Base-by-base conservation (phyloP, 2,113 vertebrate genomes). In the Grallaria varia region DNA sequence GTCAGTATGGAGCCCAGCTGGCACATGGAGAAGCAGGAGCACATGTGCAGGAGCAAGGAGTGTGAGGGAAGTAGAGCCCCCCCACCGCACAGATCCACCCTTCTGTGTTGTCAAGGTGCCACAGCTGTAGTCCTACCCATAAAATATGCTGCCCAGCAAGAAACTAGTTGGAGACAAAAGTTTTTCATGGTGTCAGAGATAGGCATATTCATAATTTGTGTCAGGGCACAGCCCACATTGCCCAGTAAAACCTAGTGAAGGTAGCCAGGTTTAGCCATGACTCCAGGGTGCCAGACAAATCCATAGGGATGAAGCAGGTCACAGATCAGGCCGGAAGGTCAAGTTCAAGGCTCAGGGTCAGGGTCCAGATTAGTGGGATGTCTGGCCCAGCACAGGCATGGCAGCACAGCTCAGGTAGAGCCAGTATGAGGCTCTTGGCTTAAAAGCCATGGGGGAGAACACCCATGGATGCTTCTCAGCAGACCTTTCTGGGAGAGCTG, bases 231-330 rank as follows among this genome's bases (percentile, higher is more conserved):
- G 27, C 8, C 10, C 6, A 3, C 12, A 17, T 11, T 45, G 37
- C 56, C 45, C 0, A 2, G 11, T 7, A 44, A 85, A 79, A 8
- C 14, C 40, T 58, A 10, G 13, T 74, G 31, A 62, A 0, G 1
- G 39, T 35, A 74, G 24, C 8, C 6, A 49, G 28, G 18, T 56
- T 73, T 27, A 73, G 35, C 21, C 10, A 6, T 44, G 12, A 52
- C 31, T 42, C 45, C 21, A 40, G 59, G 10, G 35, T 24, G 31
- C 19, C 30, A 58, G 31, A 53, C 8, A 45, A 33, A 33, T 23
- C 55, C 7, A 3, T 6, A 58, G 24, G 44, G n/a, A 55, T 62
- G 31, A 40, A 22, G 6, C 14, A n/a, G 8, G 14, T n/a, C 3
- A 4, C 17, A 14, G 9, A 50, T 74, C 49, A 68, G 42, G 13